Conservation (phyloP, 2,797 vertebrate genomes). For the Sebastes oblongus region DNA sequence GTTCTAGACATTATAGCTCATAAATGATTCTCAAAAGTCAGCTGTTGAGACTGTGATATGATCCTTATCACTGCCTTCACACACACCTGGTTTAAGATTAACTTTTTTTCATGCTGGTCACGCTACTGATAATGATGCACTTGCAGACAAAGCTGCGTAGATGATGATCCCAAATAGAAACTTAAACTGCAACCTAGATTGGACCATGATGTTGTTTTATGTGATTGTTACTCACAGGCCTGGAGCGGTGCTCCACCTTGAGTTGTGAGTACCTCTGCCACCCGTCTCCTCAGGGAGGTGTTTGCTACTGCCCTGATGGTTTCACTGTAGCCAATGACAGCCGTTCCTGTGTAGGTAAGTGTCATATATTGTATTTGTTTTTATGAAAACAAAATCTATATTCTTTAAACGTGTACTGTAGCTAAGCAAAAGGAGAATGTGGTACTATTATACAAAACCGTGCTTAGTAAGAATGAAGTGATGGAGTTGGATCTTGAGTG, state of each 20-base stretch:
- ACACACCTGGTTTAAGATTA: constrained; percentile 46
- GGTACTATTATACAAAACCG: neutral
- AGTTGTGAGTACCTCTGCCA: constrained; percentile 82
- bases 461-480: neutral
- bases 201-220: neutral
- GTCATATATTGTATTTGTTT: neutral
- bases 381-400: neutral
- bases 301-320: constrained; percentile 81
- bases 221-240: constrained; percentile 53
- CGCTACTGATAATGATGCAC: neutral
- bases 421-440: neutral
- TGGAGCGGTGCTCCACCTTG: constrained; percentile 74
- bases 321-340: constrained; percentile 81
- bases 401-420: neutral
- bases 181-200: neutral
- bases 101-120: constrained; percentile 18
- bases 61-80: constrained; percentile 33
- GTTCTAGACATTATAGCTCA: constrained; percentile 6
- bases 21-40: constrained; percentile 42
- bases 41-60: constrained; percentile 9
- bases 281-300: constrained; percentile 76
- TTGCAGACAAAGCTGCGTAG: neutral
- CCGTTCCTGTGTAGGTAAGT: constrained; percentile 80
- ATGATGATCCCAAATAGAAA: neutral
- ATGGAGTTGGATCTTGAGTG: neutral